These are phyloP conservation scores for Drosophila colorata DNA, from an alignment of 2,888 invertebrate species.

Conservation along the genomic window DNA sequence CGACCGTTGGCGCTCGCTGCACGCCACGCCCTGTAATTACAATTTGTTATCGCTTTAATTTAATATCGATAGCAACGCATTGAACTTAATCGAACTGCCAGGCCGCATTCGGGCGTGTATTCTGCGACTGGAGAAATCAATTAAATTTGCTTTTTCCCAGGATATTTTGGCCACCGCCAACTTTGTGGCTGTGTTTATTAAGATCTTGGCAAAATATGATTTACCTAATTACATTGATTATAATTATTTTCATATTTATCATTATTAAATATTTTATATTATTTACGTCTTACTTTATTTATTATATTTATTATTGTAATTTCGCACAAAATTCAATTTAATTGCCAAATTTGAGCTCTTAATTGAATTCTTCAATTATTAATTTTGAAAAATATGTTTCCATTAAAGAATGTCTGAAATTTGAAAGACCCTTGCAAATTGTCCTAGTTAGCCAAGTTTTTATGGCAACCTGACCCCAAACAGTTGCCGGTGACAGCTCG, in stretches of 20 bases:
- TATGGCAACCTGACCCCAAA: conserved; percentile 9
- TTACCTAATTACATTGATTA: conserved; percentile 10
- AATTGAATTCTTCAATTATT: conserved; percentile 8
- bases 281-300: no score
- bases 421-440: neutral
- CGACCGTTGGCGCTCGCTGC: conserved; percentile 19
- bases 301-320: neutral
- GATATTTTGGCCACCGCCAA: conserved; percentile 10
- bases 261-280: no score
- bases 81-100: conserved; percentile 2
- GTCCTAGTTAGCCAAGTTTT: conserved; percentile 12
- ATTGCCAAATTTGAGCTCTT: neutral
- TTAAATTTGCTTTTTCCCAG: conserved; percentile 23
- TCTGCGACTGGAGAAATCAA: conserved; percentile 15
- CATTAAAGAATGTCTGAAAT: neutral
- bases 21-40: conserved; percentile 64
- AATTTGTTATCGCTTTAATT: conserved; percentile 80
- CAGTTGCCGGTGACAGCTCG: conserved; percentile 40
- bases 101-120: neutral
- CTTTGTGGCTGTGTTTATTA: conserved; percentile 8
- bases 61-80: conserved; percentile 57
- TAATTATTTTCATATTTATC: neutral
- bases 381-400: neutral
- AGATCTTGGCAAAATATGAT: conserved; percentile 15
- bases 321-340: neutral